Percentiles rank a stretch among this genome's conserved stretches.
phyloP scores from a whole-genome alignment of 1,140 invertebrate genomes.

The Scaptomyza pallida region DNA sequence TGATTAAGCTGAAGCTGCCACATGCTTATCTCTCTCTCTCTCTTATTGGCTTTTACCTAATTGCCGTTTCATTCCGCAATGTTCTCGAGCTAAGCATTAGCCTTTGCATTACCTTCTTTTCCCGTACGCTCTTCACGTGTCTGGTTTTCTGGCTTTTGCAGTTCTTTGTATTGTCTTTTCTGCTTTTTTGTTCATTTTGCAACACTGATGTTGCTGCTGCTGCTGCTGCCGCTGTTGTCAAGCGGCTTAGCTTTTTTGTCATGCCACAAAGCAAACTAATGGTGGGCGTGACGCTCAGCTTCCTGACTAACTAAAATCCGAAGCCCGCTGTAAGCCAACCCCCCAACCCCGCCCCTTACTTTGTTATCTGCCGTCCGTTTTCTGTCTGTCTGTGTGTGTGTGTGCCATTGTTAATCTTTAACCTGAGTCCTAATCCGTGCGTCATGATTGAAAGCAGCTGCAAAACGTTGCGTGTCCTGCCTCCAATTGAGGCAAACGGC shows the following conservation, averaged over 20 bases:
- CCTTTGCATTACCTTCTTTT: neutral
- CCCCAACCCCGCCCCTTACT: too few species aligned
- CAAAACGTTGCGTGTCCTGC: slow-evolving; percentile 54
- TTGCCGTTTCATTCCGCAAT: neutral
- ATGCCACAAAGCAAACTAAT: slow-evolving; percentile 15
- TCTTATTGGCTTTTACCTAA: too few species aligned
- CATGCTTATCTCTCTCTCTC: too few species aligned
- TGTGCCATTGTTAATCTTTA: slow-evolving; percentile 71
- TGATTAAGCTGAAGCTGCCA: too few species aligned
- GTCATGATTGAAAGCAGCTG: slow-evolving; percentile 78
- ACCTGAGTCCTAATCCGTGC: slow-evolving; percentile 76
- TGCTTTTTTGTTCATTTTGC: neutral
- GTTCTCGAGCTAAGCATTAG: too few species aligned
- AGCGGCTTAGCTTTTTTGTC: slow-evolving; percentile 58
- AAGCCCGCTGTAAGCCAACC: slow-evolving; percentile 1
- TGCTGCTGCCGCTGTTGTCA: slow-evolving; percentile 4
- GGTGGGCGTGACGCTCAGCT: slow-evolving; percentile 24
- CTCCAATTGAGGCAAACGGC: slow-evolving; percentile 10
- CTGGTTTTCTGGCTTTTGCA: neutral
- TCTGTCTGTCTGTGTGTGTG: slow-evolving; percentile 24
- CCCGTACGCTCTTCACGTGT: neutral
- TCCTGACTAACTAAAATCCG: slow-evolving; percentile 39
- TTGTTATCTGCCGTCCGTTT: neutral
- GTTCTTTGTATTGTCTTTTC: neutral
- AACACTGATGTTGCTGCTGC: neutral